Conservation (phyloP, 2,888 invertebrate species). For the Orchesella flavescens region DNA sequence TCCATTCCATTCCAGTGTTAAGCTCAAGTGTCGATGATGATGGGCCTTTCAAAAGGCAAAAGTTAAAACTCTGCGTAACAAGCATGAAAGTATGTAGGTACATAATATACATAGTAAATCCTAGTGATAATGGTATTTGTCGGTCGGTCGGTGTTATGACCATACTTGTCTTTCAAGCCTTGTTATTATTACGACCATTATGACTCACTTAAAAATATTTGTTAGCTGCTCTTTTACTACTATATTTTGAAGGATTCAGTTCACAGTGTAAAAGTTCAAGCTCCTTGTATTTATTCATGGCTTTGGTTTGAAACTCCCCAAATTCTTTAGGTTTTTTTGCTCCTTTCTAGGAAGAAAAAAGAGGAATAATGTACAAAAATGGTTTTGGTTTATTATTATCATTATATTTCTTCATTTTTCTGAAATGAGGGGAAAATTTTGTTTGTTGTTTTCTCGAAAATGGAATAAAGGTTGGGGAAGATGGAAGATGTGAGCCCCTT, state of each 20-base stretch:
- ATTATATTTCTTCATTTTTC: background rate
- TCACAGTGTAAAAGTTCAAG: constrained; percentile 17
- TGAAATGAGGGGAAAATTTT: constrained; percentile 8
- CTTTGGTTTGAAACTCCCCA: background rate
- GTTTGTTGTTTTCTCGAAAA: constrained; percentile 21
- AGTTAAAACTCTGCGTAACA: background rate
- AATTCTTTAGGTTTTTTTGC: background rate
- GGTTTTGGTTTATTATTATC: background rate
- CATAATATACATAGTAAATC: no score
- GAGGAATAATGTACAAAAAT: background rate
- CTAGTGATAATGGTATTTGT: constrained; percentile 11
- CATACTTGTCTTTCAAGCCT: constrained; percentile 6
- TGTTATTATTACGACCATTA: constrained; percentile 19
- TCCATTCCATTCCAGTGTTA: background rate
- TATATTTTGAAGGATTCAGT: background rate
- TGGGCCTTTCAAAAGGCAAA: background rate
- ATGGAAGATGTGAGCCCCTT: constrained; percentile 23
- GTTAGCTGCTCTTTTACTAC: background rate
- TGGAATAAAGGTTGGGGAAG: background rate
- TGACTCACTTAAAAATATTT: constrained; percentile 17
- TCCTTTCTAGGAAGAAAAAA: constrained; percentile 9
- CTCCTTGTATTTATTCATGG: constrained; percentile 15
- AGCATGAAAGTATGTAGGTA: no score
- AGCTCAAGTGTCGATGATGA: background rate
- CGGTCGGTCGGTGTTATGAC: background rate